A percentile compares a stretch with the other conserved stretches of the same genome.
Evolutionary conservation across 1,140 invertebrate genomes (phyloP).

Genomic region (Ladona fulva): DNA sequence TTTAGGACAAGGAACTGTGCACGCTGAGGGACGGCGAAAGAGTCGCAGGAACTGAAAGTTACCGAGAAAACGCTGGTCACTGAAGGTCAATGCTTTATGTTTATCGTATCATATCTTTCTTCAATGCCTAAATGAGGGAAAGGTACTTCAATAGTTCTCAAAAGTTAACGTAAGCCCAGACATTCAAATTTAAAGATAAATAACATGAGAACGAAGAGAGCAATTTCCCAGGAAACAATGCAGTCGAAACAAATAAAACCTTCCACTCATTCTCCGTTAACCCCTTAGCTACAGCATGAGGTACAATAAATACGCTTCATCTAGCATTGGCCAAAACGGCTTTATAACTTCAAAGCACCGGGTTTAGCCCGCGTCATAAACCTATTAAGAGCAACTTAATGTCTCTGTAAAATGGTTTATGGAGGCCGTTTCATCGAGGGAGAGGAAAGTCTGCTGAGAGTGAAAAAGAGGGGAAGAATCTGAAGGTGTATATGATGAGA

Average conservation of each 20-base stretch:
- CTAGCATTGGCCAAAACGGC: constrained; percentile 11
- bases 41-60: no score
- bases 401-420: constrained; percentile 24
- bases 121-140: no score
- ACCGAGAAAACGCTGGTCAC: no score
- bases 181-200: no score
- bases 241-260: neutral
- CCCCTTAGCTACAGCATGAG: neutral
- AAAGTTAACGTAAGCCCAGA: no score
- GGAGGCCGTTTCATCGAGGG: constrained; percentile 18
- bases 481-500: neutral
- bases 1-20: no score
- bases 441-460: neutral
- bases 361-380: constrained; percentile 20
- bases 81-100: no score
- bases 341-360: constrained; percentile 19
- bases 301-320: constrained; percentile 16
- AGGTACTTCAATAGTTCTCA: no score
- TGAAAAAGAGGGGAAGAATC: neutral
- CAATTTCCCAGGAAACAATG: no score
- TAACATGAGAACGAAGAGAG: no score
- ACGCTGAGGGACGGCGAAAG: no score
- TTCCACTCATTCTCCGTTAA: neutral
- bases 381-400: constrained; percentile 22
- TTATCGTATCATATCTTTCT: no score